Evolutionary conservation across 1,140 invertebrate species (phyloP).

Genomic region (Caerostris darwini): DNA sequence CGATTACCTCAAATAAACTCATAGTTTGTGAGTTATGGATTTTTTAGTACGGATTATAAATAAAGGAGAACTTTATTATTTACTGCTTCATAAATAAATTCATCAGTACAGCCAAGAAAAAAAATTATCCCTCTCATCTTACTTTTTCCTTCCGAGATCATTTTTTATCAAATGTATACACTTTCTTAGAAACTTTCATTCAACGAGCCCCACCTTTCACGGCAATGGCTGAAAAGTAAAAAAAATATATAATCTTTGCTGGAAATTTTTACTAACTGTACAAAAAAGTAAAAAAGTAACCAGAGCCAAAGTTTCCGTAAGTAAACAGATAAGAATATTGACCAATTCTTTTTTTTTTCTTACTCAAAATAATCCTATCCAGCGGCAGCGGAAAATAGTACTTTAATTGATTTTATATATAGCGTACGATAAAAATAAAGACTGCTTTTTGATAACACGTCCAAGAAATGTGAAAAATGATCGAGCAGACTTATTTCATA

Average conservation of each 20-base stretch:
- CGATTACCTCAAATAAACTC: no score
- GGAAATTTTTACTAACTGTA: not conserved
- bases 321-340: constrained; percentile 48
- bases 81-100: not conserved
- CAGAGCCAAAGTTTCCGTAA: constrained; percentile 10
- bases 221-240: not conserved
- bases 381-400: not conserved
- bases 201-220: not conserved
- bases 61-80: not conserved
- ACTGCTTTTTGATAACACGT: constrained; percentile 23
- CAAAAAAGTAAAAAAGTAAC: constrained; percentile 32
- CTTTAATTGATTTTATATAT: constrained; percentile 34
- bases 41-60: not conserved
- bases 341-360: not conserved
- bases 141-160: not conserved
- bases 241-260: not conserved
- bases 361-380: constrained; percentile 20
- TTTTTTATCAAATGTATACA: constrained; percentile 2
- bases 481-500: not conserved
- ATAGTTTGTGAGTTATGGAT: not conserved
- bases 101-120: not conserved
- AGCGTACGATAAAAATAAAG: not conserved
- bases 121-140: not conserved
- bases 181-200: not conserved
- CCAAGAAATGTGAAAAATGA: constrained; percentile 20